A percentile compares a stretch with the other conserved stretches of the same genome.
These are phyloP conservation scores for Metalampra italica DNA, from an alignment of 2,888 invertebrate genomes.

Conservation along the genomic window DNA sequence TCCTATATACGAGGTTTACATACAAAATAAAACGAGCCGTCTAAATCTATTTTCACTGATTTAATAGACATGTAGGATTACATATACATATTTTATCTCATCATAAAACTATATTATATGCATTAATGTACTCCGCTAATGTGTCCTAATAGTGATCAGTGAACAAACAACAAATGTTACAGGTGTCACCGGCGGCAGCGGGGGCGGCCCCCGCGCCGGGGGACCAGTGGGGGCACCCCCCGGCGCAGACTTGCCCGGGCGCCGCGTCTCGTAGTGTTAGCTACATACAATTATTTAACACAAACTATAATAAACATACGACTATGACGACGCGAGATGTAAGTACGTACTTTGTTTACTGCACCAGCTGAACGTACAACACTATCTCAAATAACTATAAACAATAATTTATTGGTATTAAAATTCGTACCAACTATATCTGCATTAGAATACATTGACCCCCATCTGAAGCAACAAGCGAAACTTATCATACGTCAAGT, in stretches of 20 bases:
- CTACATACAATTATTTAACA: constrained; percentile 53
- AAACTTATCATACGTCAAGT: no score
- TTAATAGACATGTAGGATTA: constrained; percentile 79
- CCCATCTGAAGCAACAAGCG: no score
- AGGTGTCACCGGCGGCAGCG: constrained; percentile 5
- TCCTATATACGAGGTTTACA: no score
- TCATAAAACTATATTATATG: constrained; percentile 76
- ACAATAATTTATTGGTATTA: no score
- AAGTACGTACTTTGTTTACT: no score
- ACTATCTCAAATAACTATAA: no score
- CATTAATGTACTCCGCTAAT: constrained; percentile 71
- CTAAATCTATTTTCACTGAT: constrained; percentile 73
- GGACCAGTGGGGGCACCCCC: not conserved
- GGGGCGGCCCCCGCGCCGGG: not conserved
- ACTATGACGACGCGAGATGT: constrained; percentile 11
- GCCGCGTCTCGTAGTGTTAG: constrained; percentile 36
- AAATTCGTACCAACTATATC: no score
- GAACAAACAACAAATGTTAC: constrained; percentile 63
- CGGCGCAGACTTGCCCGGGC: constrained; percentile 2
- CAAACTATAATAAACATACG: constrained; percentile 34
- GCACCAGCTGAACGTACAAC: no score
- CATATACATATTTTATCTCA: constrained; percentile 76
- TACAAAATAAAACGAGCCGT: constrained; percentile 47
- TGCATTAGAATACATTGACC: no score
- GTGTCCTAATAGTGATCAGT: constrained; percentile 71